Evolutionary conservation across 2,888 invertebrate species (phyloP).

Genomic region (Lomographa bimaculata): DNA sequence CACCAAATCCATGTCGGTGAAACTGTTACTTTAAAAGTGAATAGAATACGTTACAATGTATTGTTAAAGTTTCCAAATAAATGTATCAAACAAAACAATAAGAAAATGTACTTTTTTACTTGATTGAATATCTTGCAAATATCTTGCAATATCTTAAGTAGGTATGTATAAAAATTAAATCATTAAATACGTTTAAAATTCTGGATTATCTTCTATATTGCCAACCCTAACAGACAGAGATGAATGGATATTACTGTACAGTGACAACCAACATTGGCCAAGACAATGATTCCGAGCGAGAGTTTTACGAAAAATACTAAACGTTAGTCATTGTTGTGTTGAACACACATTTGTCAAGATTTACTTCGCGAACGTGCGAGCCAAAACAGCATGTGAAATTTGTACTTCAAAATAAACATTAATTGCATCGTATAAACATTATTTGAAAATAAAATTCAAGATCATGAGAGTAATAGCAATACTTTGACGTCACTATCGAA

Average conservation of each 20-base stretch:
- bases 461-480: conserved; percentile 7
- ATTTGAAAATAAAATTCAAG: conserved; percentile 9
- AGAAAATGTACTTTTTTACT: too few species aligned
- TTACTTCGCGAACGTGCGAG: conserved; percentile 10
- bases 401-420: conserved; percentile 13
- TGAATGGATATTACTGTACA: conserved; percentile 13
- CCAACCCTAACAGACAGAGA: conserved; percentile 12
- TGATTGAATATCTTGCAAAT: too few species aligned
- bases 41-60: too few species aligned
- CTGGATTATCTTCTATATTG: too few species aligned
- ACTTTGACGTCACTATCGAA: conserved; percentile 1
- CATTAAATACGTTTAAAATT: background rate
- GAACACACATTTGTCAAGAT: conserved; percentile 20
- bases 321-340: conserved; percentile 14
- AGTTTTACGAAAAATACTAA: conserved; percentile 8
- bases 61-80: too few species aligned
- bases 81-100: too few species aligned
- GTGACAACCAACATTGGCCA: conserved; percentile 12
- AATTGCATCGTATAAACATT: conserved; percentile 13
- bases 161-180: too few species aligned
- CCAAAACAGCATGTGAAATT: conserved; percentile 3
- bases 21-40: too few species aligned
- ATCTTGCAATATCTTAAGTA: too few species aligned
- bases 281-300: conserved; percentile 11
- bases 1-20: too few species aligned